Conservation (phyloP, 2,797 vertebrate genomes). For the Pseudochirops cupreus region DNA sequence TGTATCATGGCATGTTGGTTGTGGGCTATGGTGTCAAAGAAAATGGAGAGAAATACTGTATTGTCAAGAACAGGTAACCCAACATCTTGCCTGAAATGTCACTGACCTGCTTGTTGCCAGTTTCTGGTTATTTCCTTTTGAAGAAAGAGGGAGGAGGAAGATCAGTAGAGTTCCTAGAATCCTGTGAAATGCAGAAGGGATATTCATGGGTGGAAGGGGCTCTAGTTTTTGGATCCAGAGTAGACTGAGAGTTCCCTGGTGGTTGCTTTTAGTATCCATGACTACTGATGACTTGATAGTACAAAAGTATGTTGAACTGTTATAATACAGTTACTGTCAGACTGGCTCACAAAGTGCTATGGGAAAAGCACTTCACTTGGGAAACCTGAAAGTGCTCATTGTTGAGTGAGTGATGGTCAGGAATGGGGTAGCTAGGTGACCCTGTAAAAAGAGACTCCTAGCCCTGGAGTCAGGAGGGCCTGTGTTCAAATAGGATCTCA, state of each 20-base stretch:
- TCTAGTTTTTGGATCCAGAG: not conserved
- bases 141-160: not conserved
- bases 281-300: not conserved
- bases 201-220: not conserved
- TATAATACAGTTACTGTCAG: not conserved
- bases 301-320: not conserved
- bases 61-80: constrained; percentile 96
- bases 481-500: not conserved
- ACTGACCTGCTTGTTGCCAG: not conserved
- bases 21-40: constrained; percentile 94
- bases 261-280: not conserved
- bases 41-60: constrained; percentile 92
- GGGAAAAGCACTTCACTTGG: not conserved
- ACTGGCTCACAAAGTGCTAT: not conserved
- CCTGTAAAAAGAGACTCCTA: not conserved
- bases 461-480: not conserved
- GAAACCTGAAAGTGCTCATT: not conserved
- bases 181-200: not conserved
- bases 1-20: constrained; percentile 94
- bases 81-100: not conserved
- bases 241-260: not conserved
- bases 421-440: not conserved
- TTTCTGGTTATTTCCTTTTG: not conserved
- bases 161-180: not conserved
- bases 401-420: not conserved